Percentiles rank a stretch among this genome's conserved stretches.
phyloP scores from a whole-genome alignment of 2,888 invertebrate genomes.

The Lasioglossum marginatum region DNA sequence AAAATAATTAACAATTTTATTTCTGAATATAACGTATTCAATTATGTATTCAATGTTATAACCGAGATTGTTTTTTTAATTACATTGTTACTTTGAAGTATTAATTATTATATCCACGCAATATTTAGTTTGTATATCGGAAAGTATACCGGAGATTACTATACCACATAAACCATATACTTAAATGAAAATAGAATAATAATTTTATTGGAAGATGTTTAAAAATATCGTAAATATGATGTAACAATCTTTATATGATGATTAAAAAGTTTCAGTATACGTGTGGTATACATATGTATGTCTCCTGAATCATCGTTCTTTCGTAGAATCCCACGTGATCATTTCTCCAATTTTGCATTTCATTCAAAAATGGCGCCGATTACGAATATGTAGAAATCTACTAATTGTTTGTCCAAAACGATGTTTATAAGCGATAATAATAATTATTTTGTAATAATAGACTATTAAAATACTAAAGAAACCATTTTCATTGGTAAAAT shows the following conservation, averaged over 20 bases:
- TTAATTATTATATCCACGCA: neutral
- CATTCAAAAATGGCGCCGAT: conserved; percentile 73
- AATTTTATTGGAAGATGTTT: neutral
- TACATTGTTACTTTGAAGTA: neutral
- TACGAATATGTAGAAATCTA: neutral
- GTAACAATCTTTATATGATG: conserved; percentile 31
- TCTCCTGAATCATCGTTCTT: conserved; percentile 62
- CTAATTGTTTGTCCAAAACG: neutral
- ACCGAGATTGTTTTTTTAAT: neutral
- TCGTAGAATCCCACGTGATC: conserved; percentile 52
- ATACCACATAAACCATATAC: neutral
- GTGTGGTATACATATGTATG: neutral
- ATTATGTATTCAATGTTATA: neutral
- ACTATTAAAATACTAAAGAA: neutral
- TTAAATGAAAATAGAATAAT: neutral
- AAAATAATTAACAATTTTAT: neutral
- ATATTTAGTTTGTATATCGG: neutral
- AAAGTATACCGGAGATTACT: neutral
- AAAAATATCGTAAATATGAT: conserved; percentile 8
- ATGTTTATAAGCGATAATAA: neutral
- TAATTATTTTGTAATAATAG: neutral
- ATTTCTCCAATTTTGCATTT: conserved; percentile 69
- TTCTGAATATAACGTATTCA: neutral
- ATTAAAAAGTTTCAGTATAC: conserved; percentile 10
- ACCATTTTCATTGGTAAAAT: neutral